Base-by-base conservation (phyloP, 2,113 vertebrate species). In the Poicephalus meyeri region DNA sequence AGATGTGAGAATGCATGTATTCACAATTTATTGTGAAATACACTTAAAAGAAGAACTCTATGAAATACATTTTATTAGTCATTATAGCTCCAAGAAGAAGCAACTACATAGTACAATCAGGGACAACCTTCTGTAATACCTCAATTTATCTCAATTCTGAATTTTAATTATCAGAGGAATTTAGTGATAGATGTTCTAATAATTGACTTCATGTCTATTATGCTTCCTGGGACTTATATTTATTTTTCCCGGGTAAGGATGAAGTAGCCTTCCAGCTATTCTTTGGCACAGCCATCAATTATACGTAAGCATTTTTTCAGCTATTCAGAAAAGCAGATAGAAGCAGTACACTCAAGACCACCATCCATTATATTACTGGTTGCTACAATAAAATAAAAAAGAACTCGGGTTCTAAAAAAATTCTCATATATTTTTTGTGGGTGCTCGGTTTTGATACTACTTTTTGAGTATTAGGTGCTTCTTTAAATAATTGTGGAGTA, bases 401-500 rank as follows among this genome's bases (percentile, higher is more conserved):
- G 4, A 44, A 13, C 15, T 24, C 8, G 8, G 4, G 4, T 66
- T 28, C 12, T 37, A 61, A 90, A 60, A 11, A 1, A 0, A 14
- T 86, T n/a, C 3, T 55, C 24, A 16, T 21, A 9, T n/a, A 9
- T 37, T 60, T 60, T 60, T 35, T 28, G 10, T 16, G 4, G 39
- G 8, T 69, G 23, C 37, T 84, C 28, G 18, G 4, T 65, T 79
- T 83, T 65, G 7, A 4, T 56, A 69, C 44, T 39, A 5, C 2
- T 92, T 88, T 73, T 80, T 65, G 6, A 61, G 3, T 49, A 80
- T 44, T 56, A 61, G 6, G 1, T n/a, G 2, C 1, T 28, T 66
- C 78, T 77, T 11, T 2, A 35, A 73, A 88, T 16, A 25, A n/a
- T 25, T 0, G 0, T 42, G 17, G 17, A 44, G 3, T 76, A 84